phyloP scores from a whole-genome alignment of 1,140 invertebrate species.

The Nasonia longicornis region DNA sequence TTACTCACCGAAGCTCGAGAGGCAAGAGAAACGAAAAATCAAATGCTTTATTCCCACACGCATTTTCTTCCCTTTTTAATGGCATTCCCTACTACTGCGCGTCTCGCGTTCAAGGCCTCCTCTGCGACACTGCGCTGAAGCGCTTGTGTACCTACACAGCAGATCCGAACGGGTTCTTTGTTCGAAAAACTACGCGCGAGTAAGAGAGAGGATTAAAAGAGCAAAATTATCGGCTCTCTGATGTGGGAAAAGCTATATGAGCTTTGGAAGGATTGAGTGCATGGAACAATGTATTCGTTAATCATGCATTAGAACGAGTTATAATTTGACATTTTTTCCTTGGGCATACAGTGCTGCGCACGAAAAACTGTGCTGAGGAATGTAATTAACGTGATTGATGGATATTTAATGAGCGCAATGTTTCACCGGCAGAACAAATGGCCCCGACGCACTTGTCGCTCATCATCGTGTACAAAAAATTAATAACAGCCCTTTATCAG shows the following conservation, averaged over 20 bases:
- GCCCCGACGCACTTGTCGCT: neutral
- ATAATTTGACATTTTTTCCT: no score
- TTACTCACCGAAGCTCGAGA: neutral
- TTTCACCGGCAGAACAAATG: conserved; percentile 6
- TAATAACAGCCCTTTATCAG: no score
- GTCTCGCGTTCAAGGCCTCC: conserved; percentile 11
- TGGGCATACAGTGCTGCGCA: no score
- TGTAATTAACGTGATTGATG: neutral
- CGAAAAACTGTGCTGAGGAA: no score
- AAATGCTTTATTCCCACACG: neutral
- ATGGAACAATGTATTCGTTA: no score
- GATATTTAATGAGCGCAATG: conserved; percentile 4
- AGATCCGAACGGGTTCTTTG: conserved; percentile 14
- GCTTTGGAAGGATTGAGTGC: neutral
- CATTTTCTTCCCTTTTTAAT: conserved; percentile 34
- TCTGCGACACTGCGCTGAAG: neutral
- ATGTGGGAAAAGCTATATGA: neutral
- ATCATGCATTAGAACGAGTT: no score
- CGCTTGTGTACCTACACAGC: neutral
- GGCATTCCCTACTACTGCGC: neutral
- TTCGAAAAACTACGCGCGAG: conserved; percentile 19
- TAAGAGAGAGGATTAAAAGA: neutral
- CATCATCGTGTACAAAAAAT: neutral
- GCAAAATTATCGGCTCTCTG: conserved; percentile 3
- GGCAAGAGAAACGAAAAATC: no score